A percentile compares a stretch with the other conserved stretches of the same genome.
Conservation (phyloP, 2,888 invertebrate species). For the Cephus pulcher region DNA sequence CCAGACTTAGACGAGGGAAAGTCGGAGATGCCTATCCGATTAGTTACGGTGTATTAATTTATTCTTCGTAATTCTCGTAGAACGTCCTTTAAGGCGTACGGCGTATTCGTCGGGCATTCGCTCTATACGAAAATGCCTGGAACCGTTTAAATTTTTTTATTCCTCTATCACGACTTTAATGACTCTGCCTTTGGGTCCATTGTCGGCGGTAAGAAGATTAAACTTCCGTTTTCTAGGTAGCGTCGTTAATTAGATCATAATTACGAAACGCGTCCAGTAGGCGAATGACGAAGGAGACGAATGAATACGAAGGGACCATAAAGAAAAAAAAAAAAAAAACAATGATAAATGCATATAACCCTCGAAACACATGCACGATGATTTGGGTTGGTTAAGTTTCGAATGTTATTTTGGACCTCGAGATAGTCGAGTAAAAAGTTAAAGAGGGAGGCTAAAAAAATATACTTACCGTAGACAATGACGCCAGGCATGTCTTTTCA, state of each 20-base stretch:
- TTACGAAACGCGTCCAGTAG: not conserved
- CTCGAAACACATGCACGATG: too few species aligned
- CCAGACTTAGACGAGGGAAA: constrained; percentile 22
- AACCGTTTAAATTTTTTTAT: constrained; percentile 8
- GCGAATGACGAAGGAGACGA: too few species aligned
- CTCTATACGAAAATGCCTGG: not conserved
- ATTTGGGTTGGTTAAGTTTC: too few species aligned
- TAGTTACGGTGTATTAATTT: constrained; percentile 29
- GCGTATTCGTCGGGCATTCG: too few species aligned
- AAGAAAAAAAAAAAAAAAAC: too few species aligned
- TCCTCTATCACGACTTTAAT: not conserved
- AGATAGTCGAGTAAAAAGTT: too few species aligned
- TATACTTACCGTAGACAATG: too few species aligned
- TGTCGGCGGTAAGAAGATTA: constrained; percentile 3
- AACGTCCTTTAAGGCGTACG: not conserved
- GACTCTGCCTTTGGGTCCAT: not conserved
- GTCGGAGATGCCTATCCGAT: constrained; percentile 26
- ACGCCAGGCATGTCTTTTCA: too few species aligned
- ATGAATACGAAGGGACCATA: too few species aligned
- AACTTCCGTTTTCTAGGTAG: not conserved
- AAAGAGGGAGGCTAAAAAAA: too few species aligned
- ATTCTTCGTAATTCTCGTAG: constrained; percentile 23
- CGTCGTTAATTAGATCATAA: not conserved
- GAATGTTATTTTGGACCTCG: too few species aligned
- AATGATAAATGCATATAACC: too few species aligned